Base-by-base conservation (phyloP, 2,888 invertebrate genomes). In the Notocelia uddmanniana region DNA sequence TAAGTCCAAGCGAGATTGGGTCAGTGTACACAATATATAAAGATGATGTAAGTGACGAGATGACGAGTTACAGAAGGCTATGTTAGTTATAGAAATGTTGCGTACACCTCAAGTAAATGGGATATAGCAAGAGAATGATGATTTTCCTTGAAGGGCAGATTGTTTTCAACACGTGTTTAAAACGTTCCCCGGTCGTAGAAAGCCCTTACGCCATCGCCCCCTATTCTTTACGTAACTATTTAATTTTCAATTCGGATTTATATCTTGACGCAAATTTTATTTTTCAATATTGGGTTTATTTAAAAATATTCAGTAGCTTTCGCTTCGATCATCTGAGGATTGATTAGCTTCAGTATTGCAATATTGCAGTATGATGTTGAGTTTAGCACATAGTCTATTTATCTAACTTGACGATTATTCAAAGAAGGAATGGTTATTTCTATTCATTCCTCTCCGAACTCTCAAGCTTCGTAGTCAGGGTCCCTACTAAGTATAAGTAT, bases 101-200 rank as follows among this genome's bases (percentile, higher is more conserved):
- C n/a, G n/a, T 1, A 5, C n/a, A 45, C 6, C 45, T 8, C 3
- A 41, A 41, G 5, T 45, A 3, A 37, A 37, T n/a, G n/a, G 45
- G n/a, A n/a, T 0, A 45, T 1, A n/a, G n/a, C 45, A 45, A n/a
- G n/a, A 3, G 15, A 45, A 45, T n/a, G 6, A 45, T 45, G 13
- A 26, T 73, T 73, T 58, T 37, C 69, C 63, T 68, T 72, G 71
- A 72, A 48, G 58, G 34, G 31, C 45, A 31, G 67, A 57, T 34
- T 58, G 34, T 59, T 68, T 68, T 50, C 50, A 45, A 41, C 37
- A 19, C 50, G 23, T 50, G 59, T 48, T 68, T 68, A 50, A 68
- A 68, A 58, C 15, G 34, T 31, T 52, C 23, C 50, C 31, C 34
- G 21, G 18, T 19, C 19, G 58, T 21, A 9, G 58, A 34, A 58